Base-by-base conservation (phyloP, 2,797 vertebrate genomes). In the Poecilia wingei region DNA sequence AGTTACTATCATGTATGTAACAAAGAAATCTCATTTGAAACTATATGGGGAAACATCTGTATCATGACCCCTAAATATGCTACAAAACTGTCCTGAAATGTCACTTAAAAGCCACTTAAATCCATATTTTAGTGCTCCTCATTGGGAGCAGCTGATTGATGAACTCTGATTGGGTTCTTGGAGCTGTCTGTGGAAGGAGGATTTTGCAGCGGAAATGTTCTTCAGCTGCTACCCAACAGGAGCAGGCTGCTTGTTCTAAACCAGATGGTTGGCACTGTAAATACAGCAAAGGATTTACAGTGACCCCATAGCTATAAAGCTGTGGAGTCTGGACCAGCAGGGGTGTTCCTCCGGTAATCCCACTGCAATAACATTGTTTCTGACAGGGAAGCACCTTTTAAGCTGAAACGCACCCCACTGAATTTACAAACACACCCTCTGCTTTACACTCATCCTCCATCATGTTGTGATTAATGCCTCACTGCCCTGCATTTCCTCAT, bases 261-360 rank as follows among this genome's bases (percentile, higher is more conserved):
- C 89, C 90, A 92, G 89, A 92, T 91, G 92, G 0, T 79, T 84
- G 73, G 57, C 20, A 1, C 66, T n/a, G 74, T 92, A 72, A 94
- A 93, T 22, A 76, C 28, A 79, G 25, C 76, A 75, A 74, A 86
- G 57, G 18, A 72, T 41, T 41, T 41, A 41, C 41, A 41, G 41
- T 41, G 41, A 41, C 41, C 41, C 41, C 41, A 41, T 0, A 1
- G 53, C 74, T 13, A 1, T 90, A 84, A 92, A 83, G 28, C 81
- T 87, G 47, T 64, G 69, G 77, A 82, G 84, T 84, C 86, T 85
- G 82, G 84, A 76, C 66, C 64, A 68, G 64, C 36, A 36, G 36
- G 0, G 70, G 59, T 33, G 59, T 18, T 41, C 70, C n/a, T 83
- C 75, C 53, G 81, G 45, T 78, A 78, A 45, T 55, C 79, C 72